Conservation (phyloP, 1,140 invertebrate genomes). For the Cydia pomonella region DNA sequence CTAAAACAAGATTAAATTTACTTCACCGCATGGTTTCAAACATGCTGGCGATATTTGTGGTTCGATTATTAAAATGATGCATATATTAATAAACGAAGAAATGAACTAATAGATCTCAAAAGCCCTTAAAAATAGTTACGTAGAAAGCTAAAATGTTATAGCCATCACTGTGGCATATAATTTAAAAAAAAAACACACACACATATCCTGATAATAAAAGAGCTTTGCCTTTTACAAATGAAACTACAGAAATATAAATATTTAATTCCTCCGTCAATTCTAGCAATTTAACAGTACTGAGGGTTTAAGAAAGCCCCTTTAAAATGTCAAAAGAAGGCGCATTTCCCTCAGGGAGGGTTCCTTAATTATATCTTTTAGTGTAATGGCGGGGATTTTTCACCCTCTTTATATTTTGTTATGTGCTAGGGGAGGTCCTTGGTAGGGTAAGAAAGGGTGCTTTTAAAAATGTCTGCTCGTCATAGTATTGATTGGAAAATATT, state of each 20-base stretch:
- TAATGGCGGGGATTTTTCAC: slow-evolving; percentile 76
- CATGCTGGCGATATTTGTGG: too few relatives aligned
- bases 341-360: slow-evolving; percentile 68
- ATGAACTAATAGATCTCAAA: too few relatives aligned
- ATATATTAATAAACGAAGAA: too few relatives aligned
- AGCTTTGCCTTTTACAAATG: not conserved
- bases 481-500: not conserved
- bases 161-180: too few relatives aligned
- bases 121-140: too few relatives aligned
- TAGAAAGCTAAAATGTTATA: too few relatives aligned
- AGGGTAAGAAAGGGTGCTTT: slow-evolving; percentile 49
- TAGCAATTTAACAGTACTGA: slow-evolving; percentile 29
- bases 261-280: slow-evolving; percentile 33
- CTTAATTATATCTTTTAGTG: slow-evolving; percentile 79
- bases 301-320: slow-evolving; percentile 69
- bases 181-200: too few relatives aligned
- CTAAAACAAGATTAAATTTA: too few relatives aligned
- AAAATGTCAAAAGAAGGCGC: slow-evolving; percentile 78
- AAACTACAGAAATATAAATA: slow-evolving; percentile 36
- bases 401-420: slow-evolving; percentile 41
- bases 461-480: slow-evolving; percentile 37
- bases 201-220: too few relatives aligned
- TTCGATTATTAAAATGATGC: too few relatives aligned
- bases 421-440: slow-evolving; percentile 50
- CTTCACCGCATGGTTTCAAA: too few relatives aligned